A percentile compares a stretch with the other conserved stretches of the same genome.
Evolutionary conservation across 2,888 invertebrate species (phyloP).

Genomic region (Carpatolechia fugitivella): DNA sequence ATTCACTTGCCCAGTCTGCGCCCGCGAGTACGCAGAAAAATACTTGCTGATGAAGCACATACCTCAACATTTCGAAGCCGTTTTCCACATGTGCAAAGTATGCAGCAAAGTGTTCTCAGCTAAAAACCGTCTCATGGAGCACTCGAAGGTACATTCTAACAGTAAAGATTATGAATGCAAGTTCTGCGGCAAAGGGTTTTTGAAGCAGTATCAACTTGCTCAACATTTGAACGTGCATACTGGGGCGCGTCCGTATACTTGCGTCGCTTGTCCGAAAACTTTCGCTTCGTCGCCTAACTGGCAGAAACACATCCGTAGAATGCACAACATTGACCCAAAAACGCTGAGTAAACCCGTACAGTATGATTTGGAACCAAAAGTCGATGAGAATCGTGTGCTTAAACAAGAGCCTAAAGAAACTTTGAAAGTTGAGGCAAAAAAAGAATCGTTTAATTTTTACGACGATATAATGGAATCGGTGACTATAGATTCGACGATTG

Average conservation of each 20-base stretch:
- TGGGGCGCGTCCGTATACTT: constrained; percentile 75
- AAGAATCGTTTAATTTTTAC: neutral
- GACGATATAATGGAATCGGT: neutral
- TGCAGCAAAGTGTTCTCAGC: constrained; percentile 78
- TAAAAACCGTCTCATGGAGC: constrained; percentile 49
- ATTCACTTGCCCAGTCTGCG: constrained; percentile 79
- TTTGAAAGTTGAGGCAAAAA: neutral
- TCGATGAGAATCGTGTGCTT: neutral
- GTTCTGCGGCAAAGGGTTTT: constrained; percentile 73
- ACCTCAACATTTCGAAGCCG: constrained; percentile 53
- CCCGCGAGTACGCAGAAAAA: constrained; percentile 73
- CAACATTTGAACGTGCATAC: constrained; percentile 81
- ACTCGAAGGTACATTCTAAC: constrained; percentile 57
- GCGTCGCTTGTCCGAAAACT: constrained; percentile 74
- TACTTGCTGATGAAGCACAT: constrained; percentile 53
- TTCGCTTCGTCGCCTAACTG: constrained; percentile 80
- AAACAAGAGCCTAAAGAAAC: neutral
- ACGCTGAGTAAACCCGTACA: constrained; percentile 4
- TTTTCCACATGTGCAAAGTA: constrained; percentile 75
- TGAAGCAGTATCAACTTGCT: constrained; percentile 42
- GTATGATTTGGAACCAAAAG: neutral
- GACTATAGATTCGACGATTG: neutral
- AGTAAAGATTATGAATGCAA: constrained; percentile 70
- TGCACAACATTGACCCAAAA: constrained; percentile 48
- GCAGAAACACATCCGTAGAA: constrained; percentile 72